Conservation (phyloP, 2,797 vertebrate genomes). For the Eutrigla gurnardus region DNA sequence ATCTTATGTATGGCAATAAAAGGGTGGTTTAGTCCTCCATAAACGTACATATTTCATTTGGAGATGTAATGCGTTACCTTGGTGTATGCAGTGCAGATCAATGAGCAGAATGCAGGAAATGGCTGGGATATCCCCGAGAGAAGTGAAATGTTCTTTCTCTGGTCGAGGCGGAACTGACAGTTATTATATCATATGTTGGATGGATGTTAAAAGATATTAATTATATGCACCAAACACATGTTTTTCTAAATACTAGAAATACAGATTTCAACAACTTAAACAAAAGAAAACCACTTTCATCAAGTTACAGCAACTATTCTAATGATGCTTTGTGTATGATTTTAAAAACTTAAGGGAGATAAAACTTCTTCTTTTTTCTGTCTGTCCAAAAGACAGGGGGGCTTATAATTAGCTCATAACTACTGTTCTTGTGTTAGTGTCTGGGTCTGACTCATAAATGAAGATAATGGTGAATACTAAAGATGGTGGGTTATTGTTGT, state of each 20-base stretch:
- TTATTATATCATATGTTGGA: background rate
- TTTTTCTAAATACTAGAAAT: background rate
- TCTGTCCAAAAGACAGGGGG: too few species aligned
- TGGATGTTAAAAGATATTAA: background rate
- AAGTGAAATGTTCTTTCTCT: conserved; percentile 42
- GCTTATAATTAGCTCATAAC: too few species aligned
- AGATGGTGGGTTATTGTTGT: background rate
- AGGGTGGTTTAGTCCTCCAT: background rate
- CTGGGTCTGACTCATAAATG: too few species aligned
- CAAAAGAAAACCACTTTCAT: background rate
- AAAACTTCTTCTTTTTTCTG: background rate
- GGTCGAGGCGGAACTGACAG: conserved; percentile 12
- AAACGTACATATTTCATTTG: background rate
- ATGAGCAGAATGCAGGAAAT: conserved; percentile 42
- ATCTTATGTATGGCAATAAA: background rate
- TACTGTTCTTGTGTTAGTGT: too few species aligned
- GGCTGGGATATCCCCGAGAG: conserved; percentile 27
- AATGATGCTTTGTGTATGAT: background rate
- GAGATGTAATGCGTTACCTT: conserved; percentile 9
- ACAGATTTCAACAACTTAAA: background rate
- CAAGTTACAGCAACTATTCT: background rate
- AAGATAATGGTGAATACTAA: background rate
- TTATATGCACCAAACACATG: background rate
- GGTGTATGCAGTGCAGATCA: conserved; percentile 5
- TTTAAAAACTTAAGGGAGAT: background rate